Evolutionary conservation across 2,888 invertebrate species (phyloP).

Genomic region (Mimumesa dahlbomi): DNA sequence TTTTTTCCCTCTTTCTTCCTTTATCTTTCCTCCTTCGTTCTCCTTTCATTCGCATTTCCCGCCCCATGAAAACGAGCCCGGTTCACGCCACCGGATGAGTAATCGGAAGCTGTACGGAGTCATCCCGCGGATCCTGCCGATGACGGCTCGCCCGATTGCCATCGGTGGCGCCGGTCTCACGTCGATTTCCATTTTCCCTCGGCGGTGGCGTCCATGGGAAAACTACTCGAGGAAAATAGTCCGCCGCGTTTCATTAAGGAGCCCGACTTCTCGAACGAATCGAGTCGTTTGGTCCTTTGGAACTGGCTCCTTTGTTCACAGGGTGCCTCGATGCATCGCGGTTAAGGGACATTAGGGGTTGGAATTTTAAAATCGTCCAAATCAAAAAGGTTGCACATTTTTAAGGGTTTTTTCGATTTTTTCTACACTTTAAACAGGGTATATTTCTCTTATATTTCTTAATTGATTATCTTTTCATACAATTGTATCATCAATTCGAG

Average conservation of each 20-base stretch:
- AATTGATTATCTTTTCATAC: too few species aligned
- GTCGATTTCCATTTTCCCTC: constrained; percentile 57
- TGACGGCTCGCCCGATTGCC: constrained; percentile 69
- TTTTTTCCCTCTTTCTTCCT: neutral
- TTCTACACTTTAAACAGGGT: too few species aligned
- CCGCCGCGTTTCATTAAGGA: constrained; percentile 26
- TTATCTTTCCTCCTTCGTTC: neutral
- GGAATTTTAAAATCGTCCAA: too few species aligned
- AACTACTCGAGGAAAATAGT: constrained; percentile 48
- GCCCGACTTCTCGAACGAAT: too few species aligned
- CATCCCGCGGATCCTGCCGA: constrained; percentile 60
- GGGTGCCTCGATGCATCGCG: too few species aligned
- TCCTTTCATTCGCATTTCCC: neutral
- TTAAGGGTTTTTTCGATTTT: too few species aligned
- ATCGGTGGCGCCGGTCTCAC: constrained; percentile 55
- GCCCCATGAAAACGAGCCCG: constrained; percentile 29
- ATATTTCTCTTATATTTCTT: too few species aligned
- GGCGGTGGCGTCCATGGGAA: constrained; percentile 24
- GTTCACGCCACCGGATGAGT: too few species aligned
- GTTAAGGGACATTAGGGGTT: too few species aligned
- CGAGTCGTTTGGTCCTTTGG: too few species aligned
- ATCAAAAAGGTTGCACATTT: too few species aligned
- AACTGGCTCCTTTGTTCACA: too few species aligned
- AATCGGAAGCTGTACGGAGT: constrained; percentile 61
- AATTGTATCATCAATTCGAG: neutral